Base-by-base conservation (phyloP, 2,888 invertebrate genomes). In the Seira ritae region DNA sequence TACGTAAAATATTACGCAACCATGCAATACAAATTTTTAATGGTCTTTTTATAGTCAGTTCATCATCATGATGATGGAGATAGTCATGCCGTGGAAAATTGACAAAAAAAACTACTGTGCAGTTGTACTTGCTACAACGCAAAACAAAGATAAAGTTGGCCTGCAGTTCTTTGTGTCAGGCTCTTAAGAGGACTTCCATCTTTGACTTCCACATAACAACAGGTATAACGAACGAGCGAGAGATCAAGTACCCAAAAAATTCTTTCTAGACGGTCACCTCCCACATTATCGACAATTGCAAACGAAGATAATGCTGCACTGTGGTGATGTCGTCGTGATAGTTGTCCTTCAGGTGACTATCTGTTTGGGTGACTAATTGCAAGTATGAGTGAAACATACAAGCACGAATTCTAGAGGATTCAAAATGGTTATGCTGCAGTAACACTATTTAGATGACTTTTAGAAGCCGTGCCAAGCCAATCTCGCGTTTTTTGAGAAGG, bases 201-300 rank as follows among this genome's bases (percentile, higher is more conserved):
- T 31, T 31, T 31, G 55, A 55, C 17, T 55, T 55, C 55, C 55
- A 55, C 31, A 55, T 17, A 55, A 55, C 17, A 42, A 42, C 15
- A 8, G 55, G 31, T 31, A 31, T 31, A 8, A 31, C 42, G 6
- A 42, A 42, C 42, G 42, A 8, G 42, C 12, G 55, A 55, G 31
- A 31, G 55, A 55, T 55, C 55, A 55, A 55, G 55, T 55, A 55
- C 55, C 55, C 55, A 55, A 55, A 42, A 55, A 55, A 12, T 55
- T 55, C 55, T 55, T 55, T 12, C 55, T 55, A 55, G 55, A 55
- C 55, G 55, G 55, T 55, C 55, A 55, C 55, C 55, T 55, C 55
- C 55, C 55, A 55, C 55, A 12, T 17, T 55, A 55, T 55, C 3
- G 55, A 55, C 55, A n/a, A 55, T 12, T n/a, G n/a, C 31, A 31